These are phyloP conservation scores for Lophura nycthemera DNA, from an alignment of 2,113 vertebrate species.

Conservation along the genomic window DNA sequence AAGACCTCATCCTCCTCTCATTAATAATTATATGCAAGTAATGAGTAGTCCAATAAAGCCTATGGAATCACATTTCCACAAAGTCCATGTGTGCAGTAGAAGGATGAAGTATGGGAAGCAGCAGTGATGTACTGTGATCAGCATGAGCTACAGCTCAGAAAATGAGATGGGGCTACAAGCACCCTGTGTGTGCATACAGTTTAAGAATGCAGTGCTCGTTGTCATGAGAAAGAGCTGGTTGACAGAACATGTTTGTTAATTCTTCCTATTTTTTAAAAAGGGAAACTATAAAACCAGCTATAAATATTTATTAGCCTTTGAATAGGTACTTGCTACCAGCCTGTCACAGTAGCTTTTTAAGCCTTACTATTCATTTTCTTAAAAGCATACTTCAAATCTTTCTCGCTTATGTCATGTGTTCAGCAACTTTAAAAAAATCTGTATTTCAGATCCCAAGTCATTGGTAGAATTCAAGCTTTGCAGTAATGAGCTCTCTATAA, in stretches of 20 bases:
- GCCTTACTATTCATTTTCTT: neutral
- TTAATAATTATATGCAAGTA: neutral
- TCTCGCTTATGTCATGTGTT: neutral
- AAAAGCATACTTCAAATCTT: neutral
- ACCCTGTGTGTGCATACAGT: accelerated
- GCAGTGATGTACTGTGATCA: neutral
- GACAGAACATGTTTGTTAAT: neutral
- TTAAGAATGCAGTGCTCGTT: neutral
- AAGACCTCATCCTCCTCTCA: neutral
- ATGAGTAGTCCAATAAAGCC: neutral
- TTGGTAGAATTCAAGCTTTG: neutral
- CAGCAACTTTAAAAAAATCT: neutral
- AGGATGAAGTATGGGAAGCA: neutral
- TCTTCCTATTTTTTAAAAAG: neutral
- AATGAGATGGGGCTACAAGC: neutral
- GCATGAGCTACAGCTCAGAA: neutral
- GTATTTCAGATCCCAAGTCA: neutral
- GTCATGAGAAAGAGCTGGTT: neutral
- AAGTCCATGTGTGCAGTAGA: neutral
- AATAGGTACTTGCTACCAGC: neutral
- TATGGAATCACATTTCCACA: neutral
- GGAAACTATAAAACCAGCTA: neutral
- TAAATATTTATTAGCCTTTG: neutral
- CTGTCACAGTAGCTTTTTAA: neutral
- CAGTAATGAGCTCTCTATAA: neutral